Conservation (phyloP, 2,888 invertebrate genomes). For the Mycalesis mineus region DNA sequence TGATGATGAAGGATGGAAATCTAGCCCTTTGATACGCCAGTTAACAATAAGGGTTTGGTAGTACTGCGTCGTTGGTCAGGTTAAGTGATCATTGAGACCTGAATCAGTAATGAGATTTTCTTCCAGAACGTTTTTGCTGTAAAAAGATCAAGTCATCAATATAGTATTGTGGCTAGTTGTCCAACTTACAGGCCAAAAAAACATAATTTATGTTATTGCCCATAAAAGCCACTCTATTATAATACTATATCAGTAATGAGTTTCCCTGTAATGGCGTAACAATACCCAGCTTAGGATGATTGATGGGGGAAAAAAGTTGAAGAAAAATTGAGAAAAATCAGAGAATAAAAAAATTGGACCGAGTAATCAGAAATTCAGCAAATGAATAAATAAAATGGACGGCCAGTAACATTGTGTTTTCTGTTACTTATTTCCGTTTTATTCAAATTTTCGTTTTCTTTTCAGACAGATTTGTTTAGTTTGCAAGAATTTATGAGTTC, state of each 20-base stretch:
- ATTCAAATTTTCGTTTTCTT: not conserved
- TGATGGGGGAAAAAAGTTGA: constrained; percentile 3
- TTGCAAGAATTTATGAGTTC: not conserved
- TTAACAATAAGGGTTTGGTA: too few species aligned
- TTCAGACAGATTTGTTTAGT: not conserved
- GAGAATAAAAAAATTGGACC: not conserved
- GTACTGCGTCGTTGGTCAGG: too few species aligned
- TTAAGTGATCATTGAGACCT: too few species aligned
- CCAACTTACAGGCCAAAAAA: too few species aligned
- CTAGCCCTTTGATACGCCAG: too few species aligned
- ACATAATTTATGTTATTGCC: not conserved
- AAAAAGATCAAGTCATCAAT: too few species aligned
- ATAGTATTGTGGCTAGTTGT: too few species aligned
- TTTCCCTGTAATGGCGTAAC: not conserved
- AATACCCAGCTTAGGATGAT: constrained; percentile 2
- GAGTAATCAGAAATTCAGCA: not conserved
- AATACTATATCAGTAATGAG: constrained; percentile 1
- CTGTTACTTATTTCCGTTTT: not conserved
- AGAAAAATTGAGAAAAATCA: constrained; percentile 2
- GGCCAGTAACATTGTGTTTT: not conserved
- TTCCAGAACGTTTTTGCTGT: too few species aligned
- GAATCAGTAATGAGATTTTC: too few species aligned
- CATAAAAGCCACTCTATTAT: not conserved
- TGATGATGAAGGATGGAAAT: too few species aligned
- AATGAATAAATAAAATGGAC: constrained; percentile 6